Conservation (phyloP, 1,140 invertebrate species). For the Aleiodes sp. region DNA sequence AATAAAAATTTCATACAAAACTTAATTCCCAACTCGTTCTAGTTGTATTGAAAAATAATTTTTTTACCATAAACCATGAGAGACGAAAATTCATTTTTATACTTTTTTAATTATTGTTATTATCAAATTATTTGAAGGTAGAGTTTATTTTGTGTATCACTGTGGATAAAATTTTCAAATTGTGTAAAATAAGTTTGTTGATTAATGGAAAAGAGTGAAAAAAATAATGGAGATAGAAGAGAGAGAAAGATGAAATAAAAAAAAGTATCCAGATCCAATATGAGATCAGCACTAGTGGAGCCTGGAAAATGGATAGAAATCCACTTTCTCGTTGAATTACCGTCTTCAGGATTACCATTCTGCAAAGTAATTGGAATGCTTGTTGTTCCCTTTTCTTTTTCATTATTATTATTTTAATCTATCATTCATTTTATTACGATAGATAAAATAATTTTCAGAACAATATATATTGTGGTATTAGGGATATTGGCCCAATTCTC, state of each 20-base stretch:
- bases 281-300: neutral
- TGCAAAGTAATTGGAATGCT: constrained; percentile 13
- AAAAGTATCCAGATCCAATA: neutral
- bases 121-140: too few relatives aligned
- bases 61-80: too few relatives aligned
- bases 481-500: neutral
- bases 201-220: constrained; percentile 5
- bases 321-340: constrained; percentile 27
- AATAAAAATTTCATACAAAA: neutral
- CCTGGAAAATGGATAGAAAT: constrained; percentile 13
- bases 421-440: neutral
- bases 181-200: neutral
- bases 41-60: neutral
- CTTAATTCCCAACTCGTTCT: neutral
- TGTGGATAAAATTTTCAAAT: constrained; percentile 14
- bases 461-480: too few relatives aligned
- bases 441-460: neutral
- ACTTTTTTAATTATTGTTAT: too few relatives aligned
- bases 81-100: too few relatives aligned
- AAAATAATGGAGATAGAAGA: constrained; percentile 12
- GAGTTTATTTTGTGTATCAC: too few relatives aligned
- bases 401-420: neutral
- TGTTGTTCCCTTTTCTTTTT: neutral
- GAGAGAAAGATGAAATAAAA: constrained; percentile 4
- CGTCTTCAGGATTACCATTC: constrained; percentile 7